Conservation (phyloP, 2,797 vertebrate genomes). For the Amblyraja radiata region DNA sequence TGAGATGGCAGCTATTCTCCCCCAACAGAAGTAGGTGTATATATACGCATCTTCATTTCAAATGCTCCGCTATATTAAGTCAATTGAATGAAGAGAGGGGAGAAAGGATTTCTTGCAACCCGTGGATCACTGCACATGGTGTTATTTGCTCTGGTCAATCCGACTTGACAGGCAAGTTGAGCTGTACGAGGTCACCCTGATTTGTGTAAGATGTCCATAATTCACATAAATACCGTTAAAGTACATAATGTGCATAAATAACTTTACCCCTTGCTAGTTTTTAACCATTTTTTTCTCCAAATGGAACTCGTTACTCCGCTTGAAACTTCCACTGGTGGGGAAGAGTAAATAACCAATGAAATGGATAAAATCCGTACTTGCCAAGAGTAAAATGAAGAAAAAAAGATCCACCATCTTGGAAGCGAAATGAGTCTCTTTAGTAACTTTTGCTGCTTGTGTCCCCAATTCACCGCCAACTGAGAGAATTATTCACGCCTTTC, state of each 20-base stretch:
- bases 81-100: not conserved
- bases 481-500: not conserved
- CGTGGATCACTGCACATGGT: not conserved
- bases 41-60: not conserved
- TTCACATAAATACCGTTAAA: not conserved
- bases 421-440: not conserved
- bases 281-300: not conserved
- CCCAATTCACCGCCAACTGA: not conserved
- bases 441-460: not conserved
- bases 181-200: not conserved
- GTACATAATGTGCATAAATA: no score
- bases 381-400: not conserved
- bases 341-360: not conserved
- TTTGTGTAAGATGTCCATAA: not conserved
- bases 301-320: not conserved
- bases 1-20: constrained; percentile 18
- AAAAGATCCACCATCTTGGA: not conserved
- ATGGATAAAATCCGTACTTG: not conserved
- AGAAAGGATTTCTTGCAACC: not conserved
- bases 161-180: not conserved
- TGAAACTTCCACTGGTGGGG: not conserved
- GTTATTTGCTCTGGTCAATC: not conserved
- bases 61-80: not conserved
- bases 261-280: not conserved
- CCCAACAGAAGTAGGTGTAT: not conserved